These are phyloP conservation scores for Arenicola marina DNA, from an alignment of 2,888 invertebrate genomes.

Conservation along the genomic window DNA sequence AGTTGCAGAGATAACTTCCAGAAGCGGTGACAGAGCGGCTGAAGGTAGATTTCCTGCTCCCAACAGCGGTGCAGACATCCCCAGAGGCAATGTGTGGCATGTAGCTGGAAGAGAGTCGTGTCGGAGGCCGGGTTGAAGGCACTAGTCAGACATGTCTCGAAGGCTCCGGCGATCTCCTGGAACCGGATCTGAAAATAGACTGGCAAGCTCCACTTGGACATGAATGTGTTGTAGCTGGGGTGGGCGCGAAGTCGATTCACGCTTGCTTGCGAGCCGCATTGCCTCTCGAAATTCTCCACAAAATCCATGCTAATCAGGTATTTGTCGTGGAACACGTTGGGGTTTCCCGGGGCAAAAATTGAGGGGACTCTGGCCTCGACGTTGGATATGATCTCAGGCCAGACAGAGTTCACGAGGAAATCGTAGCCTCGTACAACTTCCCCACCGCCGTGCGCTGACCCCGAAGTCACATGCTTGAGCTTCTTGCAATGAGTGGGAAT, in stretches of 20 bases:
- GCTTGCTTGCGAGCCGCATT: slow-evolving; percentile 69
- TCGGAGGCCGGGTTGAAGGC: slow-evolving; percentile 41
- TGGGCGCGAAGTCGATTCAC: slow-evolving; percentile 70
- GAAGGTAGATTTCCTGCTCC: slow-evolving; percentile 78
- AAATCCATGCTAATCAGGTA: slow-evolving; percentile 80
- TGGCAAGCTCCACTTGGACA: slow-evolving; percentile 88
- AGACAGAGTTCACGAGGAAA: slow-evolving; percentile 84
- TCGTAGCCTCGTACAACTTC: slow-evolving; percentile 70
- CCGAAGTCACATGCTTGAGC: slow-evolving; percentile 51
- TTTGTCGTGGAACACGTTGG: slow-evolving; percentile 80
- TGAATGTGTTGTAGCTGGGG: slow-evolving; percentile 76
- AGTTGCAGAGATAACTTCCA: slow-evolving; percentile 88
- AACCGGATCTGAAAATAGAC: slow-evolving; percentile 96
- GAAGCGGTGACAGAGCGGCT: slow-evolving; percentile 70
- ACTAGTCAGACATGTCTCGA: slow-evolving; percentile 65
- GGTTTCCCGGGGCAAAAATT: slow-evolving; percentile 91
- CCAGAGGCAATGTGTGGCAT: slow-evolving; percentile 65
- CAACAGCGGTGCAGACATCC: slow-evolving; percentile 71
- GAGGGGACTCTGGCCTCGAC: slow-evolving; percentile 71
- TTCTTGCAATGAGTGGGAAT: slow-evolving; percentile 65
- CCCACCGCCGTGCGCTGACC: slow-evolving; percentile 20
- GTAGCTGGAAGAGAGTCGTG: slow-evolving; percentile 3
- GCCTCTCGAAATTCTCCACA: slow-evolving; percentile 72
- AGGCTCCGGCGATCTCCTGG: slow-evolving; percentile 84
- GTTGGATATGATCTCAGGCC: slow-evolving; percentile 74